A percentile compares a stretch with the other conserved stretches of the same genome.
phyloP scores from a whole-genome alignment of 2,888 invertebrate species.

The Heliconius cydno region DNA sequence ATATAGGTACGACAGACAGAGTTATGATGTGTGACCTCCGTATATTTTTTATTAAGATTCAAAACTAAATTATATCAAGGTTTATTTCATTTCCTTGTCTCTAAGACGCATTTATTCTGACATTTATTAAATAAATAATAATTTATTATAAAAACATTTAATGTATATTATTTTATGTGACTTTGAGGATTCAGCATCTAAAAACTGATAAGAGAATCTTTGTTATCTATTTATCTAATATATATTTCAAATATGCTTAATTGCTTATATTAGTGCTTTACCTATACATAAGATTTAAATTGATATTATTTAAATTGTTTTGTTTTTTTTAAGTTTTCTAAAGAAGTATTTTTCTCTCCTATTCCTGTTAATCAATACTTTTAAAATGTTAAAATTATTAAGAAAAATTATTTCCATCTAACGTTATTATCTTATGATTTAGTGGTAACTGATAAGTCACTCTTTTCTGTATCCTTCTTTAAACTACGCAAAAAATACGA shows the following conservation, averaged over 20 bases:
- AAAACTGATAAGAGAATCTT: neutral
- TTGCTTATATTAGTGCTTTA: neutral
- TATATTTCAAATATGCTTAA: neutral
- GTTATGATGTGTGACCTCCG: slow-evolving; percentile 12
- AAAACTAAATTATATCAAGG: slow-evolving; percentile 26
- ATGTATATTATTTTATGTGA: neutral
- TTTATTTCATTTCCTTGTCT: slow-evolving; percentile 19
- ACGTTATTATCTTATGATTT: too few species aligned
- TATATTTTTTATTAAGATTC: neutral
- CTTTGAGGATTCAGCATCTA: neutral
- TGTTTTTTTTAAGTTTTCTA: too few species aligned
- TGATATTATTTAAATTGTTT: too few species aligned
- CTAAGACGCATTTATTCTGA: slow-evolving; percentile 5
- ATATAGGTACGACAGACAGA: slow-evolving; percentile 1
- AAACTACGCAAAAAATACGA: too few species aligned
- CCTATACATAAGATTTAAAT: too few species aligned
- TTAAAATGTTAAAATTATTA: too few species aligned
- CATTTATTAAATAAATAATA: slow-evolving; percentile 10
- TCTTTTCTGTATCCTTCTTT: too few species aligned
- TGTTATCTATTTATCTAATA: neutral
- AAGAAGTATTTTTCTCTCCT: too few species aligned
- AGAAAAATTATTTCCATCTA: too few species aligned
- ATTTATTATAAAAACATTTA: neutral
- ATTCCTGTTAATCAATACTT: too few species aligned
- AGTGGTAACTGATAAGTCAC: too few species aligned